Conservation (phyloP, 2,888 invertebrate genomes). For the Ceraclea dissimilis region DNA sequence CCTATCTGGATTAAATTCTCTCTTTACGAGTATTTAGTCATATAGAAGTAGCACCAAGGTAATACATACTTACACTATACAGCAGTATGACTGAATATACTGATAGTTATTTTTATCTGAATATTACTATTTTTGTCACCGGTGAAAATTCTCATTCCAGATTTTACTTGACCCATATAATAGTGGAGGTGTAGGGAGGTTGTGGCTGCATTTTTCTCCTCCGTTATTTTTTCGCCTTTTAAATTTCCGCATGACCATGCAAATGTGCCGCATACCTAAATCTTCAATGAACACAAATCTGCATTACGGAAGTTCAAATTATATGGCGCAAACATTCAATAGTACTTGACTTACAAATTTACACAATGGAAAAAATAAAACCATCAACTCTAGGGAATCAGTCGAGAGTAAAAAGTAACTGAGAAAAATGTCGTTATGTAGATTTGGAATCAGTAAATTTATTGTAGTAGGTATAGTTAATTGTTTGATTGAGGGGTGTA, state of each 20-base stretch:
- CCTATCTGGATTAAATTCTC: no score
- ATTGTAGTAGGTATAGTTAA: no score
- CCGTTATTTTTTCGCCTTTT: slow-evolving; percentile 1
- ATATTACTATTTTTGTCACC: background rate
- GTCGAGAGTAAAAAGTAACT: no score
- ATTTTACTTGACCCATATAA: slow-evolving; percentile 13
- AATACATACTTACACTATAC: no score
- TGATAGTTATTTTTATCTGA: background rate
- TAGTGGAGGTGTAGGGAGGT: background rate
- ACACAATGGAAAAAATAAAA: no score
- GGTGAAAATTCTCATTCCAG: background rate
- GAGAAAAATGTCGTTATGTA: no score
- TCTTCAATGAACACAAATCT: background rate
- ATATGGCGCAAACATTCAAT: background rate
- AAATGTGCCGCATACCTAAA: slow-evolving; percentile 3
- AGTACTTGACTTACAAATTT: background rate
- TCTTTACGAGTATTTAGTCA: no score
- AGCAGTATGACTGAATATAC: no score
- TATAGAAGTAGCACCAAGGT: no score
- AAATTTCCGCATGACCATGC: slow-evolving; percentile 9
- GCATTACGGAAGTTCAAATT: background rate
- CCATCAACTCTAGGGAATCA: no score
- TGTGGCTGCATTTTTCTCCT: background rate
- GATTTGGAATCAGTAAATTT: no score
- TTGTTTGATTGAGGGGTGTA: no score